Base-by-base conservation (phyloP, 2,888 invertebrate genomes). In the Campoplex nolae region DNA sequence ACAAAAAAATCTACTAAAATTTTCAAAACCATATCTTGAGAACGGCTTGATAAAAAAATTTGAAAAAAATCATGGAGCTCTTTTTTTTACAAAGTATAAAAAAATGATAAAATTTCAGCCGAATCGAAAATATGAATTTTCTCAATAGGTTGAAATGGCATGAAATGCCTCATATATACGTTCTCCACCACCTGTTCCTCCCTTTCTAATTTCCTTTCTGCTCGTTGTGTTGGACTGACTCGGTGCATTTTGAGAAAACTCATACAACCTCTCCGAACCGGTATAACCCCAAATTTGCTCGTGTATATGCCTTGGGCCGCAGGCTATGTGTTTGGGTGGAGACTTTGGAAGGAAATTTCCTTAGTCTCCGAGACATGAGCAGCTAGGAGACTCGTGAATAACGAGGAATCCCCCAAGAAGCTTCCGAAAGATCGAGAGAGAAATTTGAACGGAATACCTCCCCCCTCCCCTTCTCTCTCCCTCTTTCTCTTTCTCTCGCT, bases 301-400 rank as follows among this genome's bases (percentile, higher is more conserved):
- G 56, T 70, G 70, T 7, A 42, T 58, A 70, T 74, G 80, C 62
- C 76, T 23, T 23, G 35, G 74, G 81, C 35, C 54, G 35, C 68
- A 48, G 16, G 54, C 56, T 76, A 70, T 83, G 70, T 54, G 83
- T 83, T 83, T 78, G 42, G 70, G 45, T 74, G 32, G 32, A 58
- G 58, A 65, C 74, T 74, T 67, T 68, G 48, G 58, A 68, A 74
- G 83, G 65, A 86, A 83, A 86, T 86, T 86, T 76, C 83, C 79
- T 28, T 71, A 71, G 65, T 80, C 76, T 56, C 65, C 18, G 75
- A 48, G 82, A 68, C 68, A 68, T 48, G 78, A 68, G 73, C 54
- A 51, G 67, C 32, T 11, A n/a, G 18, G 67, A 28, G 78, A 18
- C 45, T 68, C 45, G 54, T 75, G 82, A 75, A 81, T 83, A 70